Conservation (phyloP, 2,113 vertebrate genomes). For the Fregata magnificens region DNA sequence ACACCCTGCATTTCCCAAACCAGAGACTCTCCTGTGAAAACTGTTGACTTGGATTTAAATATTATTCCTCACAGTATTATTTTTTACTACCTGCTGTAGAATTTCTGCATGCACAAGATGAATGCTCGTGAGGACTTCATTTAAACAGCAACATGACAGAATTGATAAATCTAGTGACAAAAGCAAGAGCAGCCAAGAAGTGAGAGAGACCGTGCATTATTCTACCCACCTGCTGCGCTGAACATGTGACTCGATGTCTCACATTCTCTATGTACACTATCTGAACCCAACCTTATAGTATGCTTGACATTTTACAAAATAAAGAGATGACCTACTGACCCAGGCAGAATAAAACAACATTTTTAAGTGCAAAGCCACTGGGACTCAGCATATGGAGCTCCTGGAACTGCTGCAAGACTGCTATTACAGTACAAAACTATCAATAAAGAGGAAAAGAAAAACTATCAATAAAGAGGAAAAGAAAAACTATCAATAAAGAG, state of each 20-base stretch:
- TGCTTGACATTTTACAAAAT: neutral
- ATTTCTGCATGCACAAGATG: neutral
- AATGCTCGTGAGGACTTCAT: neutral
- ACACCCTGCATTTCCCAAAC: neutral
- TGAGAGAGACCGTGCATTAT: neutral
- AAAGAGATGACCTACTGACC: neutral
- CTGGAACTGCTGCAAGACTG: neutral
- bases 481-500: neutral
- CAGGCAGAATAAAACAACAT: neutral
- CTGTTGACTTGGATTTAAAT: neutral
- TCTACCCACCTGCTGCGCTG: neutral
- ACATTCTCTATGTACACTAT: neutral
- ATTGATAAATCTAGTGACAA: neutral
- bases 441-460: neutral
- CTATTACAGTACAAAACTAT: neutral
- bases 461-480: neutral
- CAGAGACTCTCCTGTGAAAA: neutral
- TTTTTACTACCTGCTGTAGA: neutral
- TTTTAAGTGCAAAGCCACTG: neutral
- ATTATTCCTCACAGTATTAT: neutral
- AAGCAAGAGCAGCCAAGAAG: neutral
- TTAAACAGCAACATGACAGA: neutral
- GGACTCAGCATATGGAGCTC: neutral
- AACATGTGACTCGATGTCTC: rapidly evolving
- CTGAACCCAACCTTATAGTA: neutral